These are phyloP conservation scores for Stenichneumon culpator DNA, from an alignment of 2,888 invertebrate genomes.

Conservation along the genomic window DNA sequence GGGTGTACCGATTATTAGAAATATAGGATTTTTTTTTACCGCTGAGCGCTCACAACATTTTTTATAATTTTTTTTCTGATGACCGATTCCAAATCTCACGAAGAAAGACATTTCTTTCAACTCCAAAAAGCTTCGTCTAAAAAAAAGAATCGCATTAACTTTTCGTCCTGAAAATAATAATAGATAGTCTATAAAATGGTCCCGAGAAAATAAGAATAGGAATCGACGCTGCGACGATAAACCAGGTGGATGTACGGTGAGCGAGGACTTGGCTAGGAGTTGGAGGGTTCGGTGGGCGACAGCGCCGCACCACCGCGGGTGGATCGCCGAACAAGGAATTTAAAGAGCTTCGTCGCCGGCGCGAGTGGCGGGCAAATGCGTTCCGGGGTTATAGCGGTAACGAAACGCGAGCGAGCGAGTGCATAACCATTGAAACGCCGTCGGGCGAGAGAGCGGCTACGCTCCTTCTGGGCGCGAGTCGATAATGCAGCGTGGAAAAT, in stretches of 20 bases:
- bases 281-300: background rate
- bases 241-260: slow-evolving; percentile 10
- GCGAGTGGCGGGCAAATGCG: slow-evolving; percentile 9
- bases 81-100: too few species aligned
- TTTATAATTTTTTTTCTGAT: too few species aligned
- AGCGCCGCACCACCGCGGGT: background rate
- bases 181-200: background rate
- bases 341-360: slow-evolving; percentile 14
- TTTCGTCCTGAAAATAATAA: background rate
- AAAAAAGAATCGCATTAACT: too few species aligned
- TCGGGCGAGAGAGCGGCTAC: background rate
- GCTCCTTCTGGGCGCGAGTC: slow-evolving; percentile 26
- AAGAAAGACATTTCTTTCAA: too few species aligned
- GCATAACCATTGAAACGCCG: slow-evolving; percentile 10
- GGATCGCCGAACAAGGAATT: slow-evolving; percentile 18
- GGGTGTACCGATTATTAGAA: too few species aligned
- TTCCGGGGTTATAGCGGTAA: background rate
- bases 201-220: background rate
- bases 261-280: slow-evolving; percentile 21
- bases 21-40: too few species aligned
- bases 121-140: too few species aligned
- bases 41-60: too few species aligned
- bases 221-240: slow-evolving; percentile 11
- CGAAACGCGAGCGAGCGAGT: background rate
- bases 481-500: slow-evolving; percentile 34